phyloP scores from a whole-genome alignment of 2,888 invertebrate species.

The Philereme transversata region DNA sequence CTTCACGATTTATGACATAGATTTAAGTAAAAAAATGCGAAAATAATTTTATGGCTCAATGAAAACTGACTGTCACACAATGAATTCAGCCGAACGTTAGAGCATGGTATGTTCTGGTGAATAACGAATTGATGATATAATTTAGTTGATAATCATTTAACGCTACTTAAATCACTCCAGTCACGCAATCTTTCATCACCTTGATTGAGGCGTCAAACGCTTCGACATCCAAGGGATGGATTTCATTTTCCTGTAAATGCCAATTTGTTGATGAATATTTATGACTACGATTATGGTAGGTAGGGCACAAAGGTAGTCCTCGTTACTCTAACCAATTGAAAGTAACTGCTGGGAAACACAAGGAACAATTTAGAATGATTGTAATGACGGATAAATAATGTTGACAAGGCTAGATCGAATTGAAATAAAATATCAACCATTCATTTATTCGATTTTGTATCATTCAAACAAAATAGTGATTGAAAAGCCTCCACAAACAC shows the following conservation, averaged over 20 bases:
- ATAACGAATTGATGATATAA: slow-evolving; percentile 39
- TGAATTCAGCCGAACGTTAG: slow-evolving; percentile 42
- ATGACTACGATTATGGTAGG: not conserved
- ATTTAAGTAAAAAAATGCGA: too few relatives aligned
- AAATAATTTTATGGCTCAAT: not conserved
- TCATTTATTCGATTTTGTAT: too few relatives aligned
- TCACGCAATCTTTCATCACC: slow-evolving; percentile 67
- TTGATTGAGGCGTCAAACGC: slow-evolving; percentile 79
- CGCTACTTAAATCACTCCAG: slow-evolving; percentile 49
- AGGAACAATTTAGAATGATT: too few relatives aligned
- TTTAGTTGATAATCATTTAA: slow-evolving; percentile 40
- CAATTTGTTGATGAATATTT: slow-evolving; percentile 37
- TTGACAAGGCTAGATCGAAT: too few relatives aligned
- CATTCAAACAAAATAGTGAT: too few relatives aligned
- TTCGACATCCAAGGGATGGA: slow-evolving; percentile 70
- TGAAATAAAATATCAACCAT: too few relatives aligned
- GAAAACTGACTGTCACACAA: slow-evolving; percentile 21
- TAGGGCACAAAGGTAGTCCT: not conserved
- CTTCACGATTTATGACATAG: too few relatives aligned
- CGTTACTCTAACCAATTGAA: too few relatives aligned
- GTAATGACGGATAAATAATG: too few relatives aligned
- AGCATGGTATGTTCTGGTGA: slow-evolving; percentile 45
- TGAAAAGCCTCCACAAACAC: too few relatives aligned
- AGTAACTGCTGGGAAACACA: too few relatives aligned
- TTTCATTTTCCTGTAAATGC: slow-evolving; percentile 75